phyloP scores from a whole-genome alignment of 1,140 invertebrate species.

The Micrasema longulum region DNA sequence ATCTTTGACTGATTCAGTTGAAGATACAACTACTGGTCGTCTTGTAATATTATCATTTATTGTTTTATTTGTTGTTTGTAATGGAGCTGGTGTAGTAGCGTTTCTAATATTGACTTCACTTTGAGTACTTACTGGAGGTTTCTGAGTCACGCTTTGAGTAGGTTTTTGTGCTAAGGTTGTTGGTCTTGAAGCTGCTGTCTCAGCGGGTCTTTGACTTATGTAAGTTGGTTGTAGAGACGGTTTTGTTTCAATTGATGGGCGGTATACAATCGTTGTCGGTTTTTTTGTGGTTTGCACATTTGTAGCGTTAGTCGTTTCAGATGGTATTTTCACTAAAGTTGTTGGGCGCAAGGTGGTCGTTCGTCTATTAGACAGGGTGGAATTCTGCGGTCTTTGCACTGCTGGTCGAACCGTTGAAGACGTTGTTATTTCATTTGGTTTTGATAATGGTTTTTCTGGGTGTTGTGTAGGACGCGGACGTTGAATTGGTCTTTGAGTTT shows the following conservation, averaged over 20 bases:
- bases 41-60: neutral
- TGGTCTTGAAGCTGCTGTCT: neutral
- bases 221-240: conserved; percentile 26
- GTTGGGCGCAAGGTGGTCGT: conserved; percentile 66
- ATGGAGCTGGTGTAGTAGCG: conserved; percentile 21
- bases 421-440: conserved; percentile 58
- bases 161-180: conserved; percentile 29
- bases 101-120: conserved; percentile 3
- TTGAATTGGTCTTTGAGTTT: conserved; percentile 46
- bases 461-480: conserved; percentile 56
- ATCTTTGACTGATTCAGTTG: conserved; percentile 51
- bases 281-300: conserved; percentile 38
- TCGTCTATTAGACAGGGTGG: conserved; percentile 60
- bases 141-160: conserved; percentile 8
- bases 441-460: conserved; percentile 58
- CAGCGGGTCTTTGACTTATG: conserved; percentile 37
- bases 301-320: conserved; percentile 42
- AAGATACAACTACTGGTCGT: conserved; percentile 38
- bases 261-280: conserved; percentile 47
- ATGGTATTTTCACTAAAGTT: conserved; percentile 56
- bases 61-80: conserved; percentile 42
- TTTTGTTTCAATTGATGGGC: conserved; percentile 39
- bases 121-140: neutral
- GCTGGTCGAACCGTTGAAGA: conserved; percentile 65
- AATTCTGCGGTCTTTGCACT: conserved; percentile 70